These are phyloP conservation scores for Ptychodera flava DNA, from an alignment of 35 echinoderm and acorn worm species.

Conservation along the genomic window DNA sequence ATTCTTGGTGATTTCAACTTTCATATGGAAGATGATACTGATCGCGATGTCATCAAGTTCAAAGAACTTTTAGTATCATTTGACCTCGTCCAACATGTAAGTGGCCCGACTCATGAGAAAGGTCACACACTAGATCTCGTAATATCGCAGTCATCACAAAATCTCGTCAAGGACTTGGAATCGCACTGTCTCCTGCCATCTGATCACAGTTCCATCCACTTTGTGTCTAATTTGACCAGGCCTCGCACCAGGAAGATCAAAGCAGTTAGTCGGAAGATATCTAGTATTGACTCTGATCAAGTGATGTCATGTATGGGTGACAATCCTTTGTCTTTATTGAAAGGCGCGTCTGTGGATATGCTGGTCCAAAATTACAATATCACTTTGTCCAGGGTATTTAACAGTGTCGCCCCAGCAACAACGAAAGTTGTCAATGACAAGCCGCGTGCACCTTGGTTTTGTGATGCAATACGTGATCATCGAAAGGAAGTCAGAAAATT, in stretches of 20 bases:
- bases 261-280: background rate
- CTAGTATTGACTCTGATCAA: background rate
- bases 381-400: background rate
- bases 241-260: background rate
- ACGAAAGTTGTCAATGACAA: constrained; percentile 16
- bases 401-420: background rate
- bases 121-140: constrained; percentile 43
- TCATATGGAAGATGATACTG: constrained; percentile 34
- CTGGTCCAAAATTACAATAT: background rate
- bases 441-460: constrained; percentile 30
- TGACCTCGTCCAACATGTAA: constrained; percentile 32
- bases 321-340: background rate
- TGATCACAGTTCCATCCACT: background rate
- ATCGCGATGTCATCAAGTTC: constrained; percentile 27
- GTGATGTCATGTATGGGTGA: background rate
- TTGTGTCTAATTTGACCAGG: background rate
- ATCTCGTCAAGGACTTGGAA: background rate
- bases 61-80: background rate
- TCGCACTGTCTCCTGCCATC: background rate
- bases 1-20: constrained; percentile 60
- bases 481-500: no score
- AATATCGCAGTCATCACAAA: background rate
- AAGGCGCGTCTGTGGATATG: background rate
- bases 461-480: no score
- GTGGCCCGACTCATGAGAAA: constrained; percentile 34